Evolutionary conservation across 2,113 vertebrate genomes (phyloP).

Genomic region (Copsychus sechellarum): DNA sequence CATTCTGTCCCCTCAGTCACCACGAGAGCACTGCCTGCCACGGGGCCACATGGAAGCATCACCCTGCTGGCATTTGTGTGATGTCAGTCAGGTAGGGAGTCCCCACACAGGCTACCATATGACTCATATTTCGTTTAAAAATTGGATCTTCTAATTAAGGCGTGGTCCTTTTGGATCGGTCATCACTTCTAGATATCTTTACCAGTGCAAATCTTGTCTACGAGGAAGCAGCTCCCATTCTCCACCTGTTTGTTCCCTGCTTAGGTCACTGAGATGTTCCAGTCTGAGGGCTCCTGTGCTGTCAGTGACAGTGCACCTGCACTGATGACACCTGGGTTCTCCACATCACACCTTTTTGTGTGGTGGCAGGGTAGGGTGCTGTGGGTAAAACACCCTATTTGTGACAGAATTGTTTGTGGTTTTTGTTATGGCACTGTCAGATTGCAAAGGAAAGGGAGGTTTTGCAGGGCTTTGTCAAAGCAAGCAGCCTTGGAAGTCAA

Average conservation of each 20-base stretch:
- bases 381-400: rapidly evolving
- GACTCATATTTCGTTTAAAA: not conserved
- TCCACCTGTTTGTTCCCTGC: not conserved
- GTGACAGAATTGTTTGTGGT: not conserved
- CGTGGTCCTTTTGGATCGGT: not conserved
- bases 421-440: not conserved
- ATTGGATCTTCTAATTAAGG: not conserved
- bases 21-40: rapidly evolving
- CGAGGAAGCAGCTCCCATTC: not conserved
- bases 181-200: not conserved
- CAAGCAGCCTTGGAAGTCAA: not conserved
- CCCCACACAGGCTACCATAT: rapidly evolving
- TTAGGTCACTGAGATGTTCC: not conserved
- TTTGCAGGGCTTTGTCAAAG: not conserved
- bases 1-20: not conserved
- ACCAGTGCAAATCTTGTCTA: rapidly evolving
- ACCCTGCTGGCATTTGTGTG: rapidly evolving
- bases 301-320: not conserved
- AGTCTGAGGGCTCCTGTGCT: not conserved
- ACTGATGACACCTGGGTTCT: no score
- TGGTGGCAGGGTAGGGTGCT: not conserved
- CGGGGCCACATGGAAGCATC: rapidly evolving
- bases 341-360: rapidly evolving
- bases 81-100: rapidly evolving
- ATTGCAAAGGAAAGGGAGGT: not conserved